Base-by-base conservation (phyloP, 2,797 vertebrate species). In the Knipowitschia caucasica region DNA sequence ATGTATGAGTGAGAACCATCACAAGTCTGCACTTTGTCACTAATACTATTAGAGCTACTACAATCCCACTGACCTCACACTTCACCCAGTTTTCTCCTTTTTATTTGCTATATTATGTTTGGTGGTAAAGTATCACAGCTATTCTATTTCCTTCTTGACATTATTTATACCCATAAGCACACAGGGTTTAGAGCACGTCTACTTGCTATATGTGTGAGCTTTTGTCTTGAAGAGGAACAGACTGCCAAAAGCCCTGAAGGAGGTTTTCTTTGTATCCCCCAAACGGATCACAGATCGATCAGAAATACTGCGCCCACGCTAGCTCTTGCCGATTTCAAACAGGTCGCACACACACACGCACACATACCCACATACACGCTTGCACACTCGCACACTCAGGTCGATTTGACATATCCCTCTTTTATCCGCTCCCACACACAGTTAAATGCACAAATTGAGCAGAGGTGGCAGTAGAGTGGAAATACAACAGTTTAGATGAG, bases 201-300 rank as follows among this genome's bases (percentile, higher is more conserved):
- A 3, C 6, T 17, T 51, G 24, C 18, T 54, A 30, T 66, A 29
- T 59, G 17, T 62, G 23, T 61, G 14, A 6, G 12, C 46, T 24
- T 55, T 3, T 31, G 26, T 46, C 26, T 20, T 20, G 27, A 30
- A 47, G 44, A 30, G 30, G 30, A 47, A 47, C 29, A 18, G 45
- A 31, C 45, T 31, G 29, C 9, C 30, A 66, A 61, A 59, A 27
- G 52, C 56, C 70, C 65, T 25, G 60, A 72, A 72, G 53, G 31
- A 25, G n/a, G 27, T 12, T 46, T 18, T 59, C 51, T 73, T 79
- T 59, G 71, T 80, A 75, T 78, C 69, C 71, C n/a, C 78, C 52
- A 68, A 85, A 82, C 56, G 71, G 50, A 72, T 35, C 58, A 74
- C 11, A 14, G 79, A 77, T 83, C 62, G 76, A 82, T 85, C 67